Conservation (phyloP, 2,797 vertebrate genomes). For the Micropoecilia bifurca region DNA sequence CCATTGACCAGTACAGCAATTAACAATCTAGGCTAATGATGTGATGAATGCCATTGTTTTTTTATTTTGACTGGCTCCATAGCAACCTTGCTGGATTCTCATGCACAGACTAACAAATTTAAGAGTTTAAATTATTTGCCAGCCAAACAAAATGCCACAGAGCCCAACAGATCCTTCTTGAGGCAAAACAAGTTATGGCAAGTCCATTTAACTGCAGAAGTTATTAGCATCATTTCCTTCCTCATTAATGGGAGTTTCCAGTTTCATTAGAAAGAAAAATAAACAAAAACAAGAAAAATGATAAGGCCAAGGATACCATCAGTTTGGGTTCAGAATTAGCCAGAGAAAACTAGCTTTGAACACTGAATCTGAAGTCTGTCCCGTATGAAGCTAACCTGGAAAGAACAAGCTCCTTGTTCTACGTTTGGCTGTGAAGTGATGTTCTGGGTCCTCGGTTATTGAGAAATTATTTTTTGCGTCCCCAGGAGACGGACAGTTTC, state of each 20-base stretch:
- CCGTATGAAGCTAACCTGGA: not conserved
- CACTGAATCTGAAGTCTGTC: not conserved
- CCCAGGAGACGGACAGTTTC: too few species aligned
- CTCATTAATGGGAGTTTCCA: not conserved
- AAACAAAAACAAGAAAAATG: not conserved
- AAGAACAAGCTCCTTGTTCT: too few species aligned
- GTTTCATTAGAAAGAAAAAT: too few species aligned
- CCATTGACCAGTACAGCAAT: not conserved
- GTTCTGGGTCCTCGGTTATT: too few species aligned
- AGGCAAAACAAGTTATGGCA: not conserved
- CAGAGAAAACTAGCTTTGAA: not conserved
- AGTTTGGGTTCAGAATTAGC: not conserved
- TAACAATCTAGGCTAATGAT: not conserved
- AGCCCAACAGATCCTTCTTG: not conserved
- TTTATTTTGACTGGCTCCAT: not conserved
- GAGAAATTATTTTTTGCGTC: too few species aligned
- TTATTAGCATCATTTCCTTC: not conserved
- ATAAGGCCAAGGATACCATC: not conserved
- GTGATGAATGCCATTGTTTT: not conserved
- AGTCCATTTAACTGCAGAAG: not conserved
- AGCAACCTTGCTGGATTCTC: not conserved
- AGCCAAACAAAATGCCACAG: not conserved
- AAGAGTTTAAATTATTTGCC: not conserved
- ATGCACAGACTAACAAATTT: not conserved
- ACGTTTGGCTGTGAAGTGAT: too few species aligned